Conservation (phyloP, 2,113 vertebrate genomes). For the Sisor rabdophorus region DNA sequence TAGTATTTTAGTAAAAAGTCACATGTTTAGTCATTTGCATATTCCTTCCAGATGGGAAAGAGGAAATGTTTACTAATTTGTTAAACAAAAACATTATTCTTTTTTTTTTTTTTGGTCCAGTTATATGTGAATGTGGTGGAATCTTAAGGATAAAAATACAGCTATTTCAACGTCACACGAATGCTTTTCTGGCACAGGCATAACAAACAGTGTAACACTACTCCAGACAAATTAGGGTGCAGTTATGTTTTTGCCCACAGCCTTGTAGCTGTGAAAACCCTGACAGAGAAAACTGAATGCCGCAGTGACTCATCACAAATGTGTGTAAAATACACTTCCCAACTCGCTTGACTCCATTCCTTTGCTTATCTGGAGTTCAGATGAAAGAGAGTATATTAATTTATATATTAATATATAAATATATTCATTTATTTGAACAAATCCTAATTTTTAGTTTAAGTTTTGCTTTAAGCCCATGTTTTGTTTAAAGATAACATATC, state of each 20-base stretch:
- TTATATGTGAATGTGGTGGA: neutral
- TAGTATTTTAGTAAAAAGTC: neutral
- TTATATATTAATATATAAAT: too few relatives aligned
- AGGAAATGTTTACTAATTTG: constrained; percentile 28
- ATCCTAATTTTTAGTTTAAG: too few relatives aligned
- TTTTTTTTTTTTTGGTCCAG: neutral
- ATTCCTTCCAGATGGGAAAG: constrained; percentile 15
- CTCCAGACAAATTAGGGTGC: neutral
- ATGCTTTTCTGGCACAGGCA: neutral
- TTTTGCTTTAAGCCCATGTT: too few relatives aligned
- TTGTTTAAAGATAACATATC: neutral
- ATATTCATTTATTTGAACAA: too few relatives aligned
- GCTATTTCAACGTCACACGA: neutral
- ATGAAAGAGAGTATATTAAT: too few relatives aligned
- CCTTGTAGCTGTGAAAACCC: neutral
- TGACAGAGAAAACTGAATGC: neutral
- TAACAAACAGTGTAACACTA: neutral
- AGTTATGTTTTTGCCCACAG: neutral
- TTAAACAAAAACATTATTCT: constrained; percentile 38
- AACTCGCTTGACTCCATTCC: neutral
- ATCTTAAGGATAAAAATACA: neutral
- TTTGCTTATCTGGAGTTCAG: neutral
- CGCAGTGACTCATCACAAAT: constrained; percentile 34
- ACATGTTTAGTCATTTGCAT: neutral
- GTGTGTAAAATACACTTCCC: neutral